Evolutionary conservation across 2,888 invertebrate genomes (phyloP), one percentile per base, ranked within the genome.

Genomic region (Microctonus brassicae): DNA sequence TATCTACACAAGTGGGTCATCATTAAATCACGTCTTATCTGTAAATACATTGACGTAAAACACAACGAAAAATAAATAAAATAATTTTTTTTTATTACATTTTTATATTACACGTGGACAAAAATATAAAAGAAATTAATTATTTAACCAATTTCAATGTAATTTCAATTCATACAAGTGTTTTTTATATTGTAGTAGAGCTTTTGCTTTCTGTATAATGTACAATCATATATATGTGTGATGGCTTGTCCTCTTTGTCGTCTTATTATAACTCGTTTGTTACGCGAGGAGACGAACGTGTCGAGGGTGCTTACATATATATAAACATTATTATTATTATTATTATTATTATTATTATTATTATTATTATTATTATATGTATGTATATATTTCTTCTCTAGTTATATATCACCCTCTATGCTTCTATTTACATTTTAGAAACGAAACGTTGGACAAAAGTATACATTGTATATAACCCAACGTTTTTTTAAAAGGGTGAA

Each of bases 361-460:
- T n/a, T n/a, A n/a, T n/a, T n/a, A n/a, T n/a, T n/a, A n/a, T n/a
- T n/a, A n/a, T n/a, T 22, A 62, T 22, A 24, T 11, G 22, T 6
- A 10, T 22, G n/a, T 36, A 61, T 29, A 34, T 4, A 22, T 13
- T 20, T 62, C 42, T n/a, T 39, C 62, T 36, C 36, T 17, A 34
- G 39, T n/a, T n/a, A 60, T 13, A 39, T 69, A 69, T 61, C 39
- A 26, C 63, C 42, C 58, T 39, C 57, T 63, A 57, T 57, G 20
- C 42, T 47, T 60, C 60, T 57, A 69, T 69, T 69, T 69, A 69
- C 63, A 69, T n/a, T 63, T 42, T 29, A 62, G 69, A 42, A 52
- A 36, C 24, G 39, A 55, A 26, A 63, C 55, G 53, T 33, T 24
- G 34, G 24, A 62, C 26, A 53, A 36, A 61, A 42, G 29, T 69